Evolutionary conservation across 1,140 invertebrate species (phyloP).

Genomic region (Lithobius niger): DNA sequence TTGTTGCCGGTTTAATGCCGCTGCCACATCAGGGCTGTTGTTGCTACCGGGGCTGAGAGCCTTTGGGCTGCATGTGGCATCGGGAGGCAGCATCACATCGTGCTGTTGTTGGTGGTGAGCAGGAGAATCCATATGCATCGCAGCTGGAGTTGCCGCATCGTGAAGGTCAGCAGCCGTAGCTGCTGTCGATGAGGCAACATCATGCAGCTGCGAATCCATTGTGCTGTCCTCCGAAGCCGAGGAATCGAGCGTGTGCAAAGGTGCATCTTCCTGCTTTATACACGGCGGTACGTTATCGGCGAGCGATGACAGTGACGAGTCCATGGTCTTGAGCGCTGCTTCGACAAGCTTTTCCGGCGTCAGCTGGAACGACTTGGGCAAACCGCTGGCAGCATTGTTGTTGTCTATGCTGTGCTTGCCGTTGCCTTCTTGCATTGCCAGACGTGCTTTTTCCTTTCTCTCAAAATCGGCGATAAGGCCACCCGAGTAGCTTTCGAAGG

Average conservation of each 20-base stretch:
- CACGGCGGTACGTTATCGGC: background rate
- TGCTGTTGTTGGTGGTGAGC: background rate
- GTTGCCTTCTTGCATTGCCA: background rate
- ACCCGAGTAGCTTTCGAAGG: slow-evolving; percentile 58
- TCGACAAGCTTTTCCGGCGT: background rate
- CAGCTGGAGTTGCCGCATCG: background rate
- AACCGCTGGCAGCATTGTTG: background rate
- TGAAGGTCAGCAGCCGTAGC: background rate
- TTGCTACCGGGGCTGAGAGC: too few species aligned
- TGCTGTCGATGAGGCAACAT: background rate
- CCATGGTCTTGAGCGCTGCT: background rate
- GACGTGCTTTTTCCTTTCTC: background rate
- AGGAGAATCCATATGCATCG: background rate
- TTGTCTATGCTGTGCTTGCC: background rate
- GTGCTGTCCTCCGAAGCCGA: background rate
- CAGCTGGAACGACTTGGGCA: background rate
- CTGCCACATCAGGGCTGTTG: too few species aligned
- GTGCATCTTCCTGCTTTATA: slow-evolving; percentile 1
- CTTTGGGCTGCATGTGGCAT: too few species aligned
- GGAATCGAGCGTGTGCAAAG: background rate
- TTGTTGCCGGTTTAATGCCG: background rate
- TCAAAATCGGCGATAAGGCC: slow-evolving; percentile 18
- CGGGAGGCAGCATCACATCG: background rate
- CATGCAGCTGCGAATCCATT: background rate
- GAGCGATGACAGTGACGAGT: background rate